Base-by-base conservation (phyloP, 2,797 vertebrate species). In the Pseudocheirus occidentalis region DNA sequence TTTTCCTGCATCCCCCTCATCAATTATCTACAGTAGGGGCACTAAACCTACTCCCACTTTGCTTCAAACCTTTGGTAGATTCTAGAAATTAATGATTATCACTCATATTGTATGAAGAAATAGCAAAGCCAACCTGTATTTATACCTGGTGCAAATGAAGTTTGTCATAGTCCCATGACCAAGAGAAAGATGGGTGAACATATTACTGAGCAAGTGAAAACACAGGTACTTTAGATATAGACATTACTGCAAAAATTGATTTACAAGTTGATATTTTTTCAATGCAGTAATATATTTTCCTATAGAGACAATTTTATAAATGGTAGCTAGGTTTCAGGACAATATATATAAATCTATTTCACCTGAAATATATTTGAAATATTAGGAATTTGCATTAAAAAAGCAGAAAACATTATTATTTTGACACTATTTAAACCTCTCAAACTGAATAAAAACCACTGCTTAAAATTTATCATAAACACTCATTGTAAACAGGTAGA, bases 361-460 rank as follows among this genome's bases (percentile, higher is more conserved):
- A 59, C 7, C 27, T 91, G 81, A 55, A 90, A 91, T 24, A 50
- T 87, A 27, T 27, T 2, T 87, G 91, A 92, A 94, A 97, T 95
- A 5, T 18, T 0, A 16, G 73, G 31, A 54, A 90, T 95, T 94
- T 92, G 13, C 54, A 92, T 2, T 59, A 91, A 95, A 94, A 92
- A 0, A 58, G 34, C 11, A 93, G 92, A 95, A 93, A 66, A 28
- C 31, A 46, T 50, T 93, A 55, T 92, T 73, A 55, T 94, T 31
- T 90, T 87, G 90, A 55, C 56, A 56, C 13, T 94, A 57, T 91
- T 58, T 66, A 95, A 92, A 73, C 27, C 93, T 93, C 50, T 57
- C 0, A 93, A 92, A 96, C 94, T 58, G 62, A 92, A 91, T 90
- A 66, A 96, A 52, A 93, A 40, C 92, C 56, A 54, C 16, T 73